Evolutionary conservation across 2,888 invertebrate species (phyloP), one percentile per base, ranked within the genome.

Genomic region (Allacma fusca): DNA sequence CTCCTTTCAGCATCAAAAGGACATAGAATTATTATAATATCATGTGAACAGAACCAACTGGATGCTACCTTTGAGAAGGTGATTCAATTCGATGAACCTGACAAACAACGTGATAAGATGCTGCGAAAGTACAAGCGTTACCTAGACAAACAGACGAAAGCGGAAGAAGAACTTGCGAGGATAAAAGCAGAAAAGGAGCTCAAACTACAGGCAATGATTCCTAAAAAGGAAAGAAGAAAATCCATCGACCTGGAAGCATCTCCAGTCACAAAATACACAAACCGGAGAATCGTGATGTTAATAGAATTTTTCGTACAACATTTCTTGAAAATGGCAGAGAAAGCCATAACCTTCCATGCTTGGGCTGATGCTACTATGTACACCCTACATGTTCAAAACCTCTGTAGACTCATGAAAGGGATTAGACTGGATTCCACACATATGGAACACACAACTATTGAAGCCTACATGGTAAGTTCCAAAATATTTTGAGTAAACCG

Each of bases 291-390:
- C 23, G 70, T 76, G 0, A 69, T 81, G 13, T 44, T 81, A 19
- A 77, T 94, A 0, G 90, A 91, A 85, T 91, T 92, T 84, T 92
- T 94, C 83, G 90, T 93, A 70, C 88, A 90, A 23, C 92, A 93
- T 84, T 91, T 93, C 83, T 89, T 93, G 44, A 89, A 90, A 73
- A 92, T 94, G 89, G 91, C 92, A 0, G 89, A 90, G 74, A 89
- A 89, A 70, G 91, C 92, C 80, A 89, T 90, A 21, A 89, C 89
- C 80, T 91, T 91, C 80, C 89, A 90, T 16, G 89, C 91, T 0
- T 87, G 88, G 24, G 87, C 89, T 77, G 91, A 92, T 84, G 91
- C 91, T 9, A 87, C 89, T 0, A 89, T 91, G 78, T 93, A 92
- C 84, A 87, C 94, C 57, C 90, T 91, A 78, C 94, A 94, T 84